Evolutionary conservation across 2,113 vertebrate species (phyloP).

Genomic region (Oplegnathus fasciatus): DNA sequence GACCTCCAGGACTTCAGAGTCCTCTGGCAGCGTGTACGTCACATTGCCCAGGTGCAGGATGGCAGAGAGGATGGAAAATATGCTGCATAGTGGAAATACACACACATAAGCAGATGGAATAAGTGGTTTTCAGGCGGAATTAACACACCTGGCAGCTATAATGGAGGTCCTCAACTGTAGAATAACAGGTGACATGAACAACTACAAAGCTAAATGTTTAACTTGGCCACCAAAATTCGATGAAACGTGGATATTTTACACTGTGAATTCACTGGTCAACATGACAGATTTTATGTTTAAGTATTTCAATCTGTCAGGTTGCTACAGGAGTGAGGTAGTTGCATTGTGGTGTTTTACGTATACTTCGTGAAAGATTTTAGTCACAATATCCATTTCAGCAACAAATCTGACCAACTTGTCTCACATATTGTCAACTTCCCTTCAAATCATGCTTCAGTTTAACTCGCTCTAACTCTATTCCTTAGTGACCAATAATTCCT

Average conservation of each 20-base stretch:
- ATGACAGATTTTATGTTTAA: too few relatives aligned
- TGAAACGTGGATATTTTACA: neutral
- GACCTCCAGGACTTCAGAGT: conserved; percentile 88
- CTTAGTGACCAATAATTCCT: neutral
- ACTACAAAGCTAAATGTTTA: neutral
- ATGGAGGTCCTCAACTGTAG: neutral
- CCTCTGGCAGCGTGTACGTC: conserved; percentile 86
- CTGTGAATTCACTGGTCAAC: neutral
- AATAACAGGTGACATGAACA: neutral
- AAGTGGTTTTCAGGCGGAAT: neutral
- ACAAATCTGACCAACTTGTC: neutral
- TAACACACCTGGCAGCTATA: neutral
- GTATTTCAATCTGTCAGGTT: neutral
- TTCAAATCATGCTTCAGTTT: neutral
- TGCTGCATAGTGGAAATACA: conserved; percentile 75
- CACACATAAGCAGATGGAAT: conserved; percentile 23
- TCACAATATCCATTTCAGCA: neutral
- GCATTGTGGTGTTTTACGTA: too few relatives aligned
- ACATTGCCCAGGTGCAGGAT: conserved; percentile 95
- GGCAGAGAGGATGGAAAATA: conserved; percentile 95
- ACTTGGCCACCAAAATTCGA: neutral
- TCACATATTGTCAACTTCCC: neutral
- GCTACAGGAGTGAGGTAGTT: neutral
- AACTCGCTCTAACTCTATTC: neutral
- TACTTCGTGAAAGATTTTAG: too few relatives aligned